phyloP scores from a whole-genome alignment of 2,888 invertebrate species.

The Stratiomys singularior region DNA sequence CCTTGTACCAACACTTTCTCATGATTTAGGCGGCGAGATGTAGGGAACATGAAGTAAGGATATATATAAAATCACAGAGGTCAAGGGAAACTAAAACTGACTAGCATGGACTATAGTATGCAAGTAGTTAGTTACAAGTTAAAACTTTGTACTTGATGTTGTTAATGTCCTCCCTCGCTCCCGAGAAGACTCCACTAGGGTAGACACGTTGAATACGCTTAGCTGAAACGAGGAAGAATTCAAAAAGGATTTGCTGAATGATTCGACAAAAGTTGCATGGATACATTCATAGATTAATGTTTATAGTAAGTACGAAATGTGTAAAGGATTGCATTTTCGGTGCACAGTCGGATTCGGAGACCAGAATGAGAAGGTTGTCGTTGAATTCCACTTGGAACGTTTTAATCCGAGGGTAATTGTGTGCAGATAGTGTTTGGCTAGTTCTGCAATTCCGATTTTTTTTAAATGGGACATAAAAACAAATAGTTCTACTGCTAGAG shows the following conservation, averaged over 20 bases:
- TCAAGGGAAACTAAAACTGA: slow-evolving; percentile 29
- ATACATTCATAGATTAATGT: too few species aligned
- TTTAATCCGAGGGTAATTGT: too few species aligned
- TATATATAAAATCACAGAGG: slow-evolving; percentile 12
- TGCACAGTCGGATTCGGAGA: too few species aligned
- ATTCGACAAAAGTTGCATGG: not conserved
- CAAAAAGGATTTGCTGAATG: slow-evolving; percentile 1
- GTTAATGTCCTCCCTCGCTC: not conserved
- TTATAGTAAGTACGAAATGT: too few species aligned
- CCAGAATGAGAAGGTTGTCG: too few species aligned
- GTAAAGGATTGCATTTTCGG: too few species aligned
- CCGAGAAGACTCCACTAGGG: not conserved
- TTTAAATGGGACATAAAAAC: too few species aligned
- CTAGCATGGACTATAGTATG: not conserved
- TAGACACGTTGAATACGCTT: too few species aligned
- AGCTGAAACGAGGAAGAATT: not conserved
- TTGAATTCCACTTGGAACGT: too few species aligned
- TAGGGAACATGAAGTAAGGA: not conserved
- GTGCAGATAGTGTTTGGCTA: too few species aligned
- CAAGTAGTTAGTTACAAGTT: not conserved
- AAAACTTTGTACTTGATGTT: not conserved
- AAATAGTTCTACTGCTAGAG: too few species aligned
- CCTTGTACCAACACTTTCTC: slow-evolving; percentile 23
- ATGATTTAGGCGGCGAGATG: not conserved
- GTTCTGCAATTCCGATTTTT: too few species aligned